A percentile compares a stretch with the other conserved stretches of the same genome.
Evolutionary conservation across 2,113 vertebrate species (phyloP).

Genomic region (Natator depressus): DNA sequence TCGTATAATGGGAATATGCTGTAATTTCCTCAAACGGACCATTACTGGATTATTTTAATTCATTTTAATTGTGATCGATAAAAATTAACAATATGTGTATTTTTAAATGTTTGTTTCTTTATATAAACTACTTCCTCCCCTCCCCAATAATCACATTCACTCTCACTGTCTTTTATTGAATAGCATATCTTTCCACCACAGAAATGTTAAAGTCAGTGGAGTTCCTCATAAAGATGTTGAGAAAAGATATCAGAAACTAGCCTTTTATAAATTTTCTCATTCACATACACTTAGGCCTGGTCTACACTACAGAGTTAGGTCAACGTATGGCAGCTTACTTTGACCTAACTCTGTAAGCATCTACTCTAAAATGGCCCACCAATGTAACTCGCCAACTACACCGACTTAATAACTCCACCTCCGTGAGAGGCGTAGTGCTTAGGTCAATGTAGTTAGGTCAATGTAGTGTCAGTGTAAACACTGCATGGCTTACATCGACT

Average conservation of each 20-base stretch:
- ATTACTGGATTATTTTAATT: not conserved
- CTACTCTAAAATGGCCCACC: not conserved
- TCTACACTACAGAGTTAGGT: not conserved
- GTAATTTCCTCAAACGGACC: not conserved
- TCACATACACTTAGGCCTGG: not conserved
- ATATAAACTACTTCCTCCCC: not conserved
- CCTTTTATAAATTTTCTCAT: not conserved
- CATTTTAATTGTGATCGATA: not conserved
- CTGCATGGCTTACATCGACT: not conserved
- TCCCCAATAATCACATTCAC: not conserved
- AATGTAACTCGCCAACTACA: not conserved
- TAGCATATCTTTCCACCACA: not conserved
- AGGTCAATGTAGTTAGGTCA: no score
- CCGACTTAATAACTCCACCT: no score
- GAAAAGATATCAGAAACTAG: not conserved
- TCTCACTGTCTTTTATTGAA: not conserved
- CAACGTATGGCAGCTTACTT: not conserved
- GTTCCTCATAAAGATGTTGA: not conserved
- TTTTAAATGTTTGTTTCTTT: not conserved
- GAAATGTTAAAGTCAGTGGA: not conserved
- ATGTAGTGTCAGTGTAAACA: not conserved
- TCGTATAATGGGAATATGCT: not conserved
- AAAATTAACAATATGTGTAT: not conserved
- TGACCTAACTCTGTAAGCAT: not conserved
- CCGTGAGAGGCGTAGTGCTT: no score